These are phyloP conservation scores for Varanus salvator DNA, from an alignment of 2,113 vertebrate species.

Conservation along the genomic window DNA sequence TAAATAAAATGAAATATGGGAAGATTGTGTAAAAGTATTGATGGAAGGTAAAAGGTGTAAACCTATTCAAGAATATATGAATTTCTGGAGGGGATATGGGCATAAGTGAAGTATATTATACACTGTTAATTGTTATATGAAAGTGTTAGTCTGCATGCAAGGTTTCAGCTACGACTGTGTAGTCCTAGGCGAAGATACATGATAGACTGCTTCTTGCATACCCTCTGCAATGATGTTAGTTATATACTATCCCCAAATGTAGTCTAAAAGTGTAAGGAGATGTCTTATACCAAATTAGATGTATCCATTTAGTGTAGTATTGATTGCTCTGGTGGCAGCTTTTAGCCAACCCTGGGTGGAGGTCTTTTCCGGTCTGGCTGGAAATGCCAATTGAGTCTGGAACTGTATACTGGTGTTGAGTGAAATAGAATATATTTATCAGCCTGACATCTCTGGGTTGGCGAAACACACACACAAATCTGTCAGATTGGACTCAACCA, in stretches of 20 bases:
- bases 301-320: neutral
- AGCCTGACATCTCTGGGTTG: neutral
- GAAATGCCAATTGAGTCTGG: neutral
- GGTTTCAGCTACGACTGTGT: neutral
- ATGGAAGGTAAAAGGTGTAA: too few species aligned
- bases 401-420: neutral
- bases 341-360: neutral
- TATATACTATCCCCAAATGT: neutral
- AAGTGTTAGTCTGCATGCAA: neutral
- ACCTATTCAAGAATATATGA: too few species aligned
- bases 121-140: too few species aligned
- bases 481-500: neutral
- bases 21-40: too few species aligned
- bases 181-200: neutral
- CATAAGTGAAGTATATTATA: too few species aligned
- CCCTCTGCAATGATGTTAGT: neutral
- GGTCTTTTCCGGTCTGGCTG: neutral
- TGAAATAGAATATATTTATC: neutral
- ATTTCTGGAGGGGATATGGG: too few species aligned
- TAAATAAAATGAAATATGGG: too few species aligned
- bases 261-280: neutral
- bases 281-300: neutral
- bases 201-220: neutral
- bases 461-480: neutral
- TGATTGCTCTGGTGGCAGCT: neutral